Conservation (phyloP, 2,113 vertebrate genomes). For the Sinocyclocheilus anshuiensis region DNA sequence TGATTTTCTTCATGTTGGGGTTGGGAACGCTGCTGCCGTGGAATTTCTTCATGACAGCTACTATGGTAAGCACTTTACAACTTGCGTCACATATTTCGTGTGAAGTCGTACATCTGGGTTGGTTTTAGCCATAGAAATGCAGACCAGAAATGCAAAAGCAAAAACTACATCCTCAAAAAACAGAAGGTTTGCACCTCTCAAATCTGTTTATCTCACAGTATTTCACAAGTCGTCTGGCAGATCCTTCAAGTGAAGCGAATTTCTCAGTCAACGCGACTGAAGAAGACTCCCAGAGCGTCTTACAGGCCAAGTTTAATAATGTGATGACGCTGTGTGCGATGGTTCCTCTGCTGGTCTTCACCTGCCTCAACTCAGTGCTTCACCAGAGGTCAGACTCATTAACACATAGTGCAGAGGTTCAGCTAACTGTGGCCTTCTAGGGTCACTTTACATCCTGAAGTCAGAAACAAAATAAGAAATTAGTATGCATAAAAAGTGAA, state of each 20-base stretch:
- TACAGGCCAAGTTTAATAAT: constrained; percentile 80
- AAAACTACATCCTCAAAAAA: not conserved
- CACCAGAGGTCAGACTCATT: constrained; percentile 76
- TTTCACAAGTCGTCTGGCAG: constrained; percentile 77
- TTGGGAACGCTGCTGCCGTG: constrained; percentile 90
- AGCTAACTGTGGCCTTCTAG: not conserved
- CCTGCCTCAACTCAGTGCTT: constrained; percentile 85
- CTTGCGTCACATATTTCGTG: not conserved
- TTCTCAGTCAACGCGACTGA: not conserved
- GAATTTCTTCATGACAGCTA: constrained; percentile 94
- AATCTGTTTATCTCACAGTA: constrained; percentile 69
- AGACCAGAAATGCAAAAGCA: not conserved
- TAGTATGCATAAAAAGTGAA: not conserved
- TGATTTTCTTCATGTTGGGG: constrained; percentile 89
- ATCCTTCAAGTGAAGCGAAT: not conserved
- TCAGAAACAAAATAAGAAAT: not conserved
- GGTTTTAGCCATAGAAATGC: not conserved
- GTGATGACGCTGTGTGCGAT: constrained; percentile 86
- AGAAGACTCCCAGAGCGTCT: constrained; percentile 33
- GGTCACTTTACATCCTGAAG: not conserved
- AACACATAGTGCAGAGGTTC: not conserved
- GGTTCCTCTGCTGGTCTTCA: constrained; percentile 82
- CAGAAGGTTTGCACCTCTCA: not conserved
- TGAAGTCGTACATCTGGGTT: not conserved
- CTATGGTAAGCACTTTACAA: constrained; percentile 72